These are phyloP conservation scores for Drosophila putrida DNA, from an alignment of 2,888 invertebrate species.

Conservation along the genomic window DNA sequence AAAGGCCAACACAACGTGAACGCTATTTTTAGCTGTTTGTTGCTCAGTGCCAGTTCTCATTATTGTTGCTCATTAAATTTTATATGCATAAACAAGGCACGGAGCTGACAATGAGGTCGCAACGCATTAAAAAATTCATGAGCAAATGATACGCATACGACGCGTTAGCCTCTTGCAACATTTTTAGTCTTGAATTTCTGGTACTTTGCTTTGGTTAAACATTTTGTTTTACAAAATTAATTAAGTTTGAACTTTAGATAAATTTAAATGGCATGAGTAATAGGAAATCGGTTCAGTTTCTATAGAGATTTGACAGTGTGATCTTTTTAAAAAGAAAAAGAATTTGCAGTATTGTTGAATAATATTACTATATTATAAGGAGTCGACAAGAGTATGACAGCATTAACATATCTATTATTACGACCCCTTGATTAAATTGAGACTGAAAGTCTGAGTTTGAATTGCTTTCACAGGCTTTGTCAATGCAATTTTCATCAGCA, in stretches of 20 bases:
- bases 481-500: neutral
- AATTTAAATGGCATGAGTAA: no score
- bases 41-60: constrained; percentile 53
- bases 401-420: neutral
- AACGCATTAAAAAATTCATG: constrained; percentile 68
- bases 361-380: no score
- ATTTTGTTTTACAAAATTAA: no score
- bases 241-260: no score
- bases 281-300: no score
- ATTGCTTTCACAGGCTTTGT: constrained; percentile 1
- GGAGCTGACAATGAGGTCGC: constrained; percentile 38
- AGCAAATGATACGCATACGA: constrained; percentile 61
- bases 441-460: neutral
- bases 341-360: no score
- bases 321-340: no score
- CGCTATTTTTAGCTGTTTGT: constrained; percentile 60
- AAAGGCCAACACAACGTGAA: constrained; percentile 37
- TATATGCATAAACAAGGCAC: constrained; percentile 59
- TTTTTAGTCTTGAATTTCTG: neutral
- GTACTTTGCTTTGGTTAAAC: no score
- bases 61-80: constrained; percentile 74
- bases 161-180: constrained; percentile 21
- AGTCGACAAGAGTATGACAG: no score
- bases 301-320: no score
- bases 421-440: constrained; percentile 20